Conservation (phyloP, 2,888 invertebrate genomes). For the Monochamus alternatus region DNA sequence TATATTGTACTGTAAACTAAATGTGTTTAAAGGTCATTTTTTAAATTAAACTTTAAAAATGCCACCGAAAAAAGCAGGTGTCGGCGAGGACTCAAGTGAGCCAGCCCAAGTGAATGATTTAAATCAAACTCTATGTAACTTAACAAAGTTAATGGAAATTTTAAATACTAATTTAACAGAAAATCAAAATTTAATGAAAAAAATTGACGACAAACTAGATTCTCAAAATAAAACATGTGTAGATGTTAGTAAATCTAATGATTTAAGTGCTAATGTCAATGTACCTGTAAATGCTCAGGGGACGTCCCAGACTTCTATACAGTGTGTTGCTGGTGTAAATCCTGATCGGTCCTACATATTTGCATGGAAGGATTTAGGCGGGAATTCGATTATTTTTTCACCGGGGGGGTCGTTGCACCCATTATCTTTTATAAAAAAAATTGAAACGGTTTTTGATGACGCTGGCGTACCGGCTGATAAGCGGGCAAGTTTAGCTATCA, state of each 20-base stretch:
- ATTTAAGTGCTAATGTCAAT: too few relatives aligned
- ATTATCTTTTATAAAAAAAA: conserved; percentile 13
- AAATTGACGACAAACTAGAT: not conserved
- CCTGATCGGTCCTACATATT: conserved; percentile 4
- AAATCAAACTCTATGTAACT: not conserved
- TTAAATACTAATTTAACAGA: conserved; percentile 14
- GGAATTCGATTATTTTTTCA: not conserved
- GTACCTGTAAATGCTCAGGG: too few relatives aligned
- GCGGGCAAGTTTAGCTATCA: conserved; percentile 9
- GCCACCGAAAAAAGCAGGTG: conserved; percentile 69
- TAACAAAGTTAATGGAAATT: conserved; percentile 5
- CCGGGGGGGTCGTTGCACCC: not conserved
- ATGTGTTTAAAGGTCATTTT: too few relatives aligned
- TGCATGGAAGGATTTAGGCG: conserved; percentile 7
- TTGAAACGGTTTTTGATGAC: conserved; percentile 21
- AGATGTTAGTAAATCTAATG: too few relatives aligned
- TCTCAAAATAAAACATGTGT: not conserved
- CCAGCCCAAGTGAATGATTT: not conserved
- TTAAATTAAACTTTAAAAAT: conserved; percentile 58
- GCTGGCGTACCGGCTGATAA: conserved; percentile 20
- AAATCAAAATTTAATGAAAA: not conserved
- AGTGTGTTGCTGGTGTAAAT: not conserved
- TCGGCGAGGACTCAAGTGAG: conserved; percentile 62
- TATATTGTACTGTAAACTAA: too few relatives aligned
- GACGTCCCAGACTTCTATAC: too few relatives aligned